Base-by-base conservation (phyloP, 2,113 vertebrate species). In the Prolemur simus region DNA sequence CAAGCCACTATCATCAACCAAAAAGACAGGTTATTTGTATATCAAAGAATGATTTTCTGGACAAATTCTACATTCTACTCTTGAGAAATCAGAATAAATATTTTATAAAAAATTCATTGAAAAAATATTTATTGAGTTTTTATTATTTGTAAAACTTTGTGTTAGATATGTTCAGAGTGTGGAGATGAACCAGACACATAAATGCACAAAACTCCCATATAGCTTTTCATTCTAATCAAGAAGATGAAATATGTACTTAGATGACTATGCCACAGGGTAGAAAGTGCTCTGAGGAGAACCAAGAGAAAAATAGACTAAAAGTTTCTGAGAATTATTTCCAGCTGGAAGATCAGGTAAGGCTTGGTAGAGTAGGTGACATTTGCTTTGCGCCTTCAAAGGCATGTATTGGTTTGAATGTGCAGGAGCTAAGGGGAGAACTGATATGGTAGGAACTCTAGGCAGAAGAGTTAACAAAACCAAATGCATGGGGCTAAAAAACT, bases 21-120 rank as follows among this genome's bases (percentile, higher is more conserved):
- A 87, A 87, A 71, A 63, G 9, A 23, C 10, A 39, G 32, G 4
- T 74, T 85, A 37, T 93, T 93, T 81, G 13, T 89, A 12, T 39
- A 69, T 34, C 47, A 63, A 77, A 12, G 23, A 84, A 64, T 39
- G n/a, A 37, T 58, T 66, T 91, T 8, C 37, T 47, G 20, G 8
- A 10, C 63, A 56, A 85, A 52, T 87, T 92, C 34, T 73, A 60
- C 25, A n/a, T 52, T 71, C n/a, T 94, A 9, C 42, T 49, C 82
- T 58, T 89, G 66, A 87, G 52, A 89, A 89, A 34, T 88, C 34
- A 32, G 54, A 96, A 69, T 96, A 77, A 68, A 47, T 47, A 66
- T 77, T 94, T 81, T 47, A 32, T 73, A 71, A 80, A 94, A 82
- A 14, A 60, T 63, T 96, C 58, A n/a, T 39, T 73, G 23, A 68